phyloP scores from a whole-genome alignment of 2,888 invertebrate species.

The Clanis bilineata region DNA sequence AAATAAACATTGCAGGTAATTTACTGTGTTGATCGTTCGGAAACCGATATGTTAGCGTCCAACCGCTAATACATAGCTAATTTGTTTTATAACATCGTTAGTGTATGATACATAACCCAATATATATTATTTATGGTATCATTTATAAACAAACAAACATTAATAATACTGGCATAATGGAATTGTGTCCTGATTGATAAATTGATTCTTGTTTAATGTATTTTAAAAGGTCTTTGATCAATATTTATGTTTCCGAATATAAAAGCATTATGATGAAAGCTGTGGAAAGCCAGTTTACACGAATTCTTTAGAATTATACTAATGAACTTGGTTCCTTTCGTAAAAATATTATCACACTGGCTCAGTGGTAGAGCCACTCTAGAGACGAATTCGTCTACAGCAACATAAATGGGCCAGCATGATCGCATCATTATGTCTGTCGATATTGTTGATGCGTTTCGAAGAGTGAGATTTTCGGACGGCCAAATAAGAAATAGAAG shows the following conservation, averaged over 20 bases:
- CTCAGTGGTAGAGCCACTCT: too few species aligned
- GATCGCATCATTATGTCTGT: too few species aligned
- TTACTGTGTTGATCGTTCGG: background rate
- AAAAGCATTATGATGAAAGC: constrained; percentile 6
- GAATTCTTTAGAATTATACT: background rate
- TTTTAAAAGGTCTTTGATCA: constrained; percentile 2
- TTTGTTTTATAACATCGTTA: background rate
- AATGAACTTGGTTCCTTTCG: background rate
- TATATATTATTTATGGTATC: background rate
- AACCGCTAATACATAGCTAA: background rate
- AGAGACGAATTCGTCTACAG: too few species aligned
- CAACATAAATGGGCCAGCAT: too few species aligned
- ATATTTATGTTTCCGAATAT: constrained; percentile 13
- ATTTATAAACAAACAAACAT: background rate
- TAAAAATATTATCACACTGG: too few species aligned
- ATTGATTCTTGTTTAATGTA: constrained; percentile 11
- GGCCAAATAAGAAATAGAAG: too few species aligned
- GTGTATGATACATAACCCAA: background rate
- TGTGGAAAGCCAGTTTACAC: background rate
- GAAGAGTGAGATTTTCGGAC: too few species aligned
- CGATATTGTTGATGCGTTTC: too few species aligned
- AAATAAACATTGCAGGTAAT: constrained; percentile 2
- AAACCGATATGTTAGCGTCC: background rate
- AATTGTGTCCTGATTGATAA: background rate
- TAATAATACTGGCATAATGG: background rate